Evolutionary conservation across 1,140 invertebrate species (phyloP), one percentile per base, ranked within the genome.

Genomic region (Laupala kohalensis): DNA sequence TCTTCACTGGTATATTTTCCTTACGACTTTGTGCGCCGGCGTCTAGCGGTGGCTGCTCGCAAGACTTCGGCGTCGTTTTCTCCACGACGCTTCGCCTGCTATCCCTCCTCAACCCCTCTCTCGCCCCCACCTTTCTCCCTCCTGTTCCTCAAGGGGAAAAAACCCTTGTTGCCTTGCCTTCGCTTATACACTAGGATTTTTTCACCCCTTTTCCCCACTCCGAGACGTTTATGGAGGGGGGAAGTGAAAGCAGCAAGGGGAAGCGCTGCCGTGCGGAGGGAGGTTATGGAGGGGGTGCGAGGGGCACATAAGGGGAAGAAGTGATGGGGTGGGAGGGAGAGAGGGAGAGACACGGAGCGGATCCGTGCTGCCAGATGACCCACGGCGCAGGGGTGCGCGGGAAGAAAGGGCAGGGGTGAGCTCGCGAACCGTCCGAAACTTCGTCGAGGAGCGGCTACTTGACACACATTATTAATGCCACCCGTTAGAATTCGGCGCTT

Each of bases 31-130:
- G 25, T 67, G 66, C 66, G 25, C 29, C 67, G 67, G n/a, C 67
- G 67, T n/a, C 67, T 23, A n/a, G 67, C 25, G n/a, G 15, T 28
- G 13, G 27, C 26, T 28, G 27, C 67, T 68, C 23, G n/a, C 26
- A n/a, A n/a, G n/a, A n/a, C 25, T 25, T 27, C 67, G 67, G 67
- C 67, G 67, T 68, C 67, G 67, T 68, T 68, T 68, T 68, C 67
- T 68, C 67, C 67, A 68, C 67, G 67, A 68, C 67, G 67, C 67
- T 68, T 68, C 67, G 26, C 67, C 67, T 68, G 26, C 67, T 30
- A 24, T n/a, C 25, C 64, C 64, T 65, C 25, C 25, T 68, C 67
- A 29, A 27, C 67, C 67, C 27, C 67, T 68, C 67, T 29, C 24
- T 68, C 27, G 23, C n/a, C 67, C 28, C 27, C 15, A n/a, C 67